Conservation (phyloP, 1,140 invertebrate species). For the Nasonia giraulti region DNA sequence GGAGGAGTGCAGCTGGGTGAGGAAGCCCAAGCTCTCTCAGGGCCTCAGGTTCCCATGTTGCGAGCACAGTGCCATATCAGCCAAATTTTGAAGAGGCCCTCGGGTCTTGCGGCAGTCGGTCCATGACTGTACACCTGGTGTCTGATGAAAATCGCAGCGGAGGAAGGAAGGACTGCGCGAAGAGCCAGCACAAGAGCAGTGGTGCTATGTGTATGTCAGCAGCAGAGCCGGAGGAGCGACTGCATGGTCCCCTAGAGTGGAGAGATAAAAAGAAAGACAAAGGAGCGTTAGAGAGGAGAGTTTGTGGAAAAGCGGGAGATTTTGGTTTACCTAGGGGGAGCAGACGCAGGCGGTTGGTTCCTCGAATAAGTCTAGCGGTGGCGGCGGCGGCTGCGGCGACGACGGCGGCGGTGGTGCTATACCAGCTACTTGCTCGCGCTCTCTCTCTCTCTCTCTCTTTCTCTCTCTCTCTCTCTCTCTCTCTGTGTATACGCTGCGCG, state of each 20-base stretch:
- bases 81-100: conserved; percentile 73
- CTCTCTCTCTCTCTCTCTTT: too few relatives aligned
- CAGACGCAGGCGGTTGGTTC: background rate
- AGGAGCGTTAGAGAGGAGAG: too few relatives aligned
- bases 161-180: too few relatives aligned
- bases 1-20: background rate
- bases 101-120: conserved; percentile 70
- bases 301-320: too few relatives aligned
- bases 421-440: too few relatives aligned
- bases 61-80: conserved; percentile 58
- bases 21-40: conserved; percentile 51
- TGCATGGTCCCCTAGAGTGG: too few relatives aligned
- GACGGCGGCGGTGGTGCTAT: background rate
- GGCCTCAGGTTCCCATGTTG: conserved; percentile 72
- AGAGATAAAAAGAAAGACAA: too few relatives aligned
- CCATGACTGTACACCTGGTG: conserved; percentile 59
- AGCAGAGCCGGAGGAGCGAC: background rate
- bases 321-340: background rate
- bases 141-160: conserved; percentile 12
- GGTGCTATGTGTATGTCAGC: background rate
- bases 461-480: too few relatives aligned
- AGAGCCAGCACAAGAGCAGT: too few relatives aligned
- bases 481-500: background rate
- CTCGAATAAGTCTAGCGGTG: background rate
- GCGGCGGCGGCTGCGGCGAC: background rate